Base-by-base conservation (phyloP, 1,140 invertebrate species). In the Drosophila cardini region DNA sequence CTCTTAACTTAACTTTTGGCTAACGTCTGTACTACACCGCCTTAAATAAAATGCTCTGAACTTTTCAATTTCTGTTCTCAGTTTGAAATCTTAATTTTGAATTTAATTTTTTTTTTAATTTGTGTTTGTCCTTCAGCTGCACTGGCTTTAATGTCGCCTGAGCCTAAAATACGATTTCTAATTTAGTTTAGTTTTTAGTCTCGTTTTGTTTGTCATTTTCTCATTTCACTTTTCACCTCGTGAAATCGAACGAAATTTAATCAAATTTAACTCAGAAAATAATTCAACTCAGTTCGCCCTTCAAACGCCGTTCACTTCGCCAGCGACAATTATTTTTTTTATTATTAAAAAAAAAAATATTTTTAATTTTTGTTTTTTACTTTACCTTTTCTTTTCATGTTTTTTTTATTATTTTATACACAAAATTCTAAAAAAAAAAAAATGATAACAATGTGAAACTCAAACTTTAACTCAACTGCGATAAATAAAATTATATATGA, bases 1-100 rank as follows among this genome's bases (percentile, higher is more conserved):
- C n/a, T n/a, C n/a, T 76, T 55, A 52, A 32, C 71, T 26, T 76
- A 63, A 56, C 67, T 87, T 80, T 79, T 73, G 68, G 75, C 68
- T 86, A 86, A 78, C 65, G 57, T 79, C 76, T 83, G 79, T 87
- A 83, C 45, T 61, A 86, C 83, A 86, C 83, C 79, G 83, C 83
- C 79, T 83, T 52, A 61, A 68, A 79, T 63, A 79, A 73, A 32
- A 38, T 87, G 83, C 83, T 87, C 67, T 72, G 68, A 83, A 56
- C 72, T 11, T 72, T 26, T 72, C 8, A 36, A 50, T 82, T 71
- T 57, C 21, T 48, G 45, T 48, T 61, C 15, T 36, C 43, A 30
- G 40, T 69, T 67, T 9, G 6, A 46, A 46, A 10, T 38, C 46
- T 46, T 15, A 38, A 11, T 69, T 69, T 36, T 30, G 36, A 67